A percentile compares a stretch with the other conserved stretches of the same genome.
These are phyloP conservation scores for Crotalus helleri DNA, from an alignment of 2,113 vertebrate genomes.

Conservation along the genomic window DNA sequence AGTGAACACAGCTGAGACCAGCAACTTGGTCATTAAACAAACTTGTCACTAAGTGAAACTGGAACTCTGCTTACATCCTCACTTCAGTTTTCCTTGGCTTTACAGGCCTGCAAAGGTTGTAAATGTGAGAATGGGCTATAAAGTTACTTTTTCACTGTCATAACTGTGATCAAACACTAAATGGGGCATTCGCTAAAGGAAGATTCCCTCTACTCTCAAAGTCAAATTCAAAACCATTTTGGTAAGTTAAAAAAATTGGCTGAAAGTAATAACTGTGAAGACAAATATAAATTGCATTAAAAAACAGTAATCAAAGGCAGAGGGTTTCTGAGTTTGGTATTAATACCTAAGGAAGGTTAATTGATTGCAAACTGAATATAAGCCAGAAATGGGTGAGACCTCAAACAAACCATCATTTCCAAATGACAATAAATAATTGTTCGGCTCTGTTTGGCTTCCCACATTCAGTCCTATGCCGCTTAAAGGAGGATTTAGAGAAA, in stretches of 20 bases:
- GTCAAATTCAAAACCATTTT: not conserved
- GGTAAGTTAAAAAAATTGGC: not conserved
- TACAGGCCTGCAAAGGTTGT: not conserved
- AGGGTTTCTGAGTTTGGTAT: not conserved
- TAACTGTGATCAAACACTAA: not conserved
- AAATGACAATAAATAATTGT: not conserved
- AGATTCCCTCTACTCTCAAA: not conserved
- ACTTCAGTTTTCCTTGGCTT: not conserved
- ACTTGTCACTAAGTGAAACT: not conserved
- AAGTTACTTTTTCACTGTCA: not conserved
- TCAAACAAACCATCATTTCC: not conserved
- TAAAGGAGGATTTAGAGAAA: not conserved
- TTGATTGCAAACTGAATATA: not conserved
- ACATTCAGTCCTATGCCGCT: not conserved
- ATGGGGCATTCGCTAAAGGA: not conserved
- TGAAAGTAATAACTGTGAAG: not conserved
- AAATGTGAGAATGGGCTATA: not conserved
- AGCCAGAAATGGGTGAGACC: not conserved
- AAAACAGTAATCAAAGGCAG: not conserved
- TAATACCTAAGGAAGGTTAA: not conserved
- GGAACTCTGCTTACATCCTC: not conserved
- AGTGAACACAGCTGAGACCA: not conserved
- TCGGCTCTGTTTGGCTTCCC: not conserved
- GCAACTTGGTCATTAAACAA: not conserved
- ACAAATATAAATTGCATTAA: not conserved